Percentiles rank a stretch among this genome's conserved stretches.
These are phyloP conservation scores for Candoia aspera DNA, from an alignment of 2,113 vertebrate genomes.

Conservation along the genomic window DNA sequence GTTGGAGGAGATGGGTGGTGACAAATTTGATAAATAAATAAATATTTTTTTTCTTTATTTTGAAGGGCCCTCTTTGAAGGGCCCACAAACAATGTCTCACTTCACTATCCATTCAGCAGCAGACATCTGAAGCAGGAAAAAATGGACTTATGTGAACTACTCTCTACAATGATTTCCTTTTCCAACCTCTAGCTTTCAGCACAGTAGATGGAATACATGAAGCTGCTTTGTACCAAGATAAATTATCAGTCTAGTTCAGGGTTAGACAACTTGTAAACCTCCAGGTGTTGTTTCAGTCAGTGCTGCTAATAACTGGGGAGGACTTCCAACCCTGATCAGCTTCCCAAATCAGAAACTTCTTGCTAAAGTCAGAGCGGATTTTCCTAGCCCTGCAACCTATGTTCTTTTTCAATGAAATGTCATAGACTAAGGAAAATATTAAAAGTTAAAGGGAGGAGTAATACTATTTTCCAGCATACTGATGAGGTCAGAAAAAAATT, in stretches of 20 bases:
- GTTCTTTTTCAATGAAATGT: not conserved
- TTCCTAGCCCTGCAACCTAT: not conserved
- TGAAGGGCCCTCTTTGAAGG: not conserved
- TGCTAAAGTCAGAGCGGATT: not conserved
- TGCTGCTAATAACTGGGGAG: not conserved
- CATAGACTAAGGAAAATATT: not conserved
- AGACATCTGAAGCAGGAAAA: not conserved
- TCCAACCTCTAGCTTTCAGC: not conserved
- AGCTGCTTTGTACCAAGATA: not conserved
- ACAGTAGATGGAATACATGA: not conserved
- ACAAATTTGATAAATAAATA: too few relatives aligned
- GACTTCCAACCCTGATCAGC: not conserved
- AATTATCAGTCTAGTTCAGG: not conserved
- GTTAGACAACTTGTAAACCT: not conserved
- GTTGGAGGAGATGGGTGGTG: too few relatives aligned
- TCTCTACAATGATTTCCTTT: not conserved
- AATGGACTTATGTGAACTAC: not conserved
- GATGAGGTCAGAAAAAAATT: not conserved
- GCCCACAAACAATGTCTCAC: not conserved
- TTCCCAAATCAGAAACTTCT: not conserved
- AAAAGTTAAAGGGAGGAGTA: too few relatives aligned
- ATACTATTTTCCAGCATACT: not conserved
- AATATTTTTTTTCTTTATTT: too few relatives aligned
- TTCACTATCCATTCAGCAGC: not conserved
- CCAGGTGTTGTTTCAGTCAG: not conserved